Evolutionary conservation across 2,113 vertebrate species (phyloP), one percentile per base, ranked within the genome.

Genomic region (Amblyornis subalaris): DNA sequence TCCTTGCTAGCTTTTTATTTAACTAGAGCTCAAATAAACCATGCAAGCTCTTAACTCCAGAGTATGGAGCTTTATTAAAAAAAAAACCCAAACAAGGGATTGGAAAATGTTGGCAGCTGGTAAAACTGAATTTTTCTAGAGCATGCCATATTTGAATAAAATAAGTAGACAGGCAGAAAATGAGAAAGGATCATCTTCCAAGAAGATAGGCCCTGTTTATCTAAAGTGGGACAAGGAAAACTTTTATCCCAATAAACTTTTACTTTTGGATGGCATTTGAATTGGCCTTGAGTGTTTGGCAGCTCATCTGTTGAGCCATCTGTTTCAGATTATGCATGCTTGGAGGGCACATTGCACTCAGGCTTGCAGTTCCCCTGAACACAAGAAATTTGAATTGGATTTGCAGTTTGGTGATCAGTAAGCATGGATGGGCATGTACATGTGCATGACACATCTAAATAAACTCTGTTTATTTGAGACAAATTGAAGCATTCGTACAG

Each of bases 251-350:
- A 73, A 70, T 81, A 90, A 67, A 92, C 76, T 94, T 95, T 94
- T 85, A 85, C 73, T 95, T 91, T 96, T 91, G 87, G 81, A 65
- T 96, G 94, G 91, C 78, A 93, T 96, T 92, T 95, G 81, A 91
- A 88, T 78, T 92, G 87, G 81, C 71, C 87, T 70, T 51, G 77
- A 70, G 53, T 78, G 47, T 94, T 94, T 94, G 74, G 87, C 89
- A 95, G 94, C 78, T 95, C 87, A 62, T 94, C 93, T 95, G 82
- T 73, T 83, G 88, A 95, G 60, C 95, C 92, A 93, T 94, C 94
- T 96, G 94, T 83, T 93, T 83, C 71, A 85, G 76, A 89, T 94
- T 95, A 85, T 91, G 67, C 65, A 88, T 93, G 84, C 89, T 89
- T 1, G 14, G 94, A 95, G 89, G 89, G 87, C 94, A 94, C 55